phyloP scores from a whole-genome alignment of 2,797 vertebrate genomes.

The Coracias cyanogaster region DNA sequence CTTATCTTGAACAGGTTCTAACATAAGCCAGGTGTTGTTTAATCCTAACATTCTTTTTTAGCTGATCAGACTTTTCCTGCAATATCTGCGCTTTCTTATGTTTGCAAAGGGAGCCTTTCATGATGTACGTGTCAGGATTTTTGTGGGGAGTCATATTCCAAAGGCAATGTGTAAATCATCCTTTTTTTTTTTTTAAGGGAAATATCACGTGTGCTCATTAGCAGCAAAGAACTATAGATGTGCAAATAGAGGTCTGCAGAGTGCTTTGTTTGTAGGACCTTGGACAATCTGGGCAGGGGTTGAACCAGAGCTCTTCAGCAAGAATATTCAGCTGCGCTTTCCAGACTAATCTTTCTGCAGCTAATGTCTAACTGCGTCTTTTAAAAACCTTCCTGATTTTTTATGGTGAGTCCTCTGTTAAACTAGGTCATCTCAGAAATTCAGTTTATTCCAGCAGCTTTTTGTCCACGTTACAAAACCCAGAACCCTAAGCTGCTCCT shows the following conservation, averaged over 20 bases:
- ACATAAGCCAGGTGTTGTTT: conserved; percentile 39
- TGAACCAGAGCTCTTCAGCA: neutral
- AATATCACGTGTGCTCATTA: rapidly evolving
- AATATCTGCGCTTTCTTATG: neutral
- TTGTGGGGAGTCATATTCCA: neutral
- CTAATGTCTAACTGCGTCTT: neutral
- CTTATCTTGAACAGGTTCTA: conserved; percentile 56
- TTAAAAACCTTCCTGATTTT: neutral
- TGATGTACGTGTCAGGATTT: neutral
- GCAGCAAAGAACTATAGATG: neutral
- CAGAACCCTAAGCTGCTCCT: neutral
- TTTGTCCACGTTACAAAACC: neutral
- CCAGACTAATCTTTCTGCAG: neutral
- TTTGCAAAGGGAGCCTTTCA: neutral
- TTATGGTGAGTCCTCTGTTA: neutral
- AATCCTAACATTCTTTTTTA: neutral
- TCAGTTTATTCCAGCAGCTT: neutral
- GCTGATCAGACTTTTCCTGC: neutral
- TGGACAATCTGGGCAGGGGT: neutral
- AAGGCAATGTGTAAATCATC: neutral
- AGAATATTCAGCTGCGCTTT: neutral
- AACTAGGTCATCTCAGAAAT: neutral
- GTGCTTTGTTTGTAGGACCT: neutral
- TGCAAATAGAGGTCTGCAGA: neutral
- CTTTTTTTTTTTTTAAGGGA: neutral